Conservation (phyloP, 2,888 invertebrate species). For the Phymatocera aterrima region DNA sequence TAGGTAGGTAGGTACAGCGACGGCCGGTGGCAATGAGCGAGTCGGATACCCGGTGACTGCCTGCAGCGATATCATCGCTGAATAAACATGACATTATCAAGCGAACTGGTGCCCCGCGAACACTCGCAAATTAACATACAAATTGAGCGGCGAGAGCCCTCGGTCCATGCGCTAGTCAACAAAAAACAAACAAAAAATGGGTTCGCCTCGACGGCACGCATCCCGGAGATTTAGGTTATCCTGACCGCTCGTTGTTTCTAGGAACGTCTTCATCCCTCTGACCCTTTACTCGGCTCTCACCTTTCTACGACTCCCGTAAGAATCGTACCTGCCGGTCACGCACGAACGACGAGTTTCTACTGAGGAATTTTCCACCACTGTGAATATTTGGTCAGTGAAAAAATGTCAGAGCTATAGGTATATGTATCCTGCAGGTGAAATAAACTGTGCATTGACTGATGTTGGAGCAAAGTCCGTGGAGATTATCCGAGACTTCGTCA, state of each 20-base stretch:
- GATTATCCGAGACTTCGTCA: not conserved
- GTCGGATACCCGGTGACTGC: conserved; percentile 45
- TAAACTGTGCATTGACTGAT: not conserved
- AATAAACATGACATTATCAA: conserved; percentile 75
- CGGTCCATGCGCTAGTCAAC: not conserved
- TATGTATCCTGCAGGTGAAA: not conserved
- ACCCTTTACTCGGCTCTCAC: not conserved
- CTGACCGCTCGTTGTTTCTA: conserved; percentile 8
- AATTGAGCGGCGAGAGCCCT: conserved; percentile 70
- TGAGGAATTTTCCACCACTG: not conserved
- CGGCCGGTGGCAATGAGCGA: conserved; percentile 31
- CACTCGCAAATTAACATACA: conserved; percentile 74
- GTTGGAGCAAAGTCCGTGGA: not conserved
- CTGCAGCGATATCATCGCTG: conserved; percentile 72
- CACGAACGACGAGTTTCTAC: not conserved
- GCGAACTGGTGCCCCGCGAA: conserved; percentile 72
- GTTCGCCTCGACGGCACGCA: conserved; percentile 11
- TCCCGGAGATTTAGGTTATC: conserved; percentile 15
- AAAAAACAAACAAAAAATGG: too few species aligned
- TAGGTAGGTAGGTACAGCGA: not conserved
- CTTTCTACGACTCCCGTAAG: not conserved
- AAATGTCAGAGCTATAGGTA: not conserved
- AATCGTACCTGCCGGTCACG: not conserved
- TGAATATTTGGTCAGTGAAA: too few species aligned
- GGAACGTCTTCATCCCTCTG: conserved; percentile 27